Conservation (phyloP, 2,888 invertebrate species). For the Meiosimyza platycephala region DNA sequence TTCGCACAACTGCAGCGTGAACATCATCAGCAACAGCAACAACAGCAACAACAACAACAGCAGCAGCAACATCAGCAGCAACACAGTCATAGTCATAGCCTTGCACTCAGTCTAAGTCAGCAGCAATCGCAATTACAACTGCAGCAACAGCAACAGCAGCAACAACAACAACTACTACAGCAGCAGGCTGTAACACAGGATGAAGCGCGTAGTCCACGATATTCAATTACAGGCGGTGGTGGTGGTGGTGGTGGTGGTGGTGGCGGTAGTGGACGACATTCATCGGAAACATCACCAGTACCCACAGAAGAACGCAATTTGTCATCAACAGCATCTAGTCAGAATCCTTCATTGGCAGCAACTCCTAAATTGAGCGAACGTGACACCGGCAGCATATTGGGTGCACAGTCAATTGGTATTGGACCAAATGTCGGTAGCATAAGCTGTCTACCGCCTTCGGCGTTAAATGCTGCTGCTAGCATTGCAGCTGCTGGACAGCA, state of each 20-base stretch:
- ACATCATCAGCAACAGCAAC: conserved; percentile 51
- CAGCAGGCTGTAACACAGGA: conserved; percentile 34
- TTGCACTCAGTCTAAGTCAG: conserved; percentile 23
- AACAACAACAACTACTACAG: conserved; percentile 39
- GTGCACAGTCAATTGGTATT: conserved; percentile 29
- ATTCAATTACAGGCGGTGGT: conserved; percentile 35
- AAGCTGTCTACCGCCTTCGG: conserved; percentile 59
- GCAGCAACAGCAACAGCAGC: conserved; percentile 44
- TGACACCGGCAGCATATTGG: conserved; percentile 46
- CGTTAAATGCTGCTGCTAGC: conserved; percentile 49
- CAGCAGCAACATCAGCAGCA: conserved; percentile 46
- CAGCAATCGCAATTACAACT: conserved; percentile 45
- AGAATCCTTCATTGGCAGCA: conserved; percentile 55
- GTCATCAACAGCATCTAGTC: conserved; percentile 58
- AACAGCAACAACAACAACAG: conserved; percentile 51
- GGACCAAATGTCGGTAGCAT: conserved; percentile 57
- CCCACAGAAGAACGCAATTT: conserved; percentile 44
- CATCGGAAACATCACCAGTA: conserved; percentile 33
- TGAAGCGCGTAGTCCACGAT: conserved; percentile 51
- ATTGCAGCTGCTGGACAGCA: conserved; percentile 45
- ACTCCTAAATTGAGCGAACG: conserved; percentile 61
- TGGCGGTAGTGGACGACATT: conserved; percentile 34
- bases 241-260: conserved; percentile 20
- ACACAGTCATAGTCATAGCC: conserved; percentile 43
- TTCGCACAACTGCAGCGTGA: conserved; percentile 52